A percentile compares a stretch with the other conserved stretches of the same genome.
Conservation (phyloP, 2,888 invertebrate genomes). For the Heteropelma amictum region DNA sequence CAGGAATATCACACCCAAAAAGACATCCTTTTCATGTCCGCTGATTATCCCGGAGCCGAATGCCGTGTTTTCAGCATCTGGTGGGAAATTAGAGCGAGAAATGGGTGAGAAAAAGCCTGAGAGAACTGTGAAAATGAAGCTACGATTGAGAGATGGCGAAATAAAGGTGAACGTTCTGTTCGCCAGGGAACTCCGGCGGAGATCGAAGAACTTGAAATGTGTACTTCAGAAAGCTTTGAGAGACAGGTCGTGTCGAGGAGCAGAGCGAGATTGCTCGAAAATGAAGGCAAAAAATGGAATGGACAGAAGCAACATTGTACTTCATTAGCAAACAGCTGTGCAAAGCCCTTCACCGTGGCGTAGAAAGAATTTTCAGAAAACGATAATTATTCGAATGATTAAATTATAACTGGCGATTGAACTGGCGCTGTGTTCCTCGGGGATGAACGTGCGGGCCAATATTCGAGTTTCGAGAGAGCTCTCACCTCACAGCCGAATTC, state of each 20-base stretch:
- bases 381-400: slow-evolving; percentile 53
- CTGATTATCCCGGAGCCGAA: slow-evolving; percentile 28
- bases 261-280: slow-evolving; percentile 13
- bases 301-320: slow-evolving; percentile 8
- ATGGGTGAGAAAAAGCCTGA: slow-evolving; percentile 29
- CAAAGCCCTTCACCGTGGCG: slow-evolving; percentile 8
- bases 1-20: slow-evolving; percentile 23
- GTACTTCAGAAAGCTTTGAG: slow-evolving; percentile 51
- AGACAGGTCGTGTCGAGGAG: slow-evolving; percentile 26
- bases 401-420: slow-evolving; percentile 44
- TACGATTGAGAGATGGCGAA: not conserved
- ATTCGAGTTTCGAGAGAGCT: slow-evolving; percentile 8
- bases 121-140: slow-evolving; percentile 22
- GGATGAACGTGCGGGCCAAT: slow-evolving; percentile 6
- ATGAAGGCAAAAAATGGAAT: slow-evolving; percentile 17
- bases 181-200: slow-evolving; percentile 1
- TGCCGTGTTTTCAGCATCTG: slow-evolving; percentile 8
- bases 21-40: slow-evolving; percentile 11
- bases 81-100: slow-evolving; percentile 13
- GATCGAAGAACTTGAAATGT: slow-evolving; percentile 54
- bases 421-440: not conserved
- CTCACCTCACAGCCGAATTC: slow-evolving; percentile 32
- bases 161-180: slow-evolving; percentile 27
- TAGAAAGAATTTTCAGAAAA: slow-evolving; percentile 39
- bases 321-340: not conserved